Evolutionary conservation across 2,888 invertebrate species (phyloP), one percentile per base, ranked within the genome.

Genomic region (Platerodrilus igneus): DNA sequence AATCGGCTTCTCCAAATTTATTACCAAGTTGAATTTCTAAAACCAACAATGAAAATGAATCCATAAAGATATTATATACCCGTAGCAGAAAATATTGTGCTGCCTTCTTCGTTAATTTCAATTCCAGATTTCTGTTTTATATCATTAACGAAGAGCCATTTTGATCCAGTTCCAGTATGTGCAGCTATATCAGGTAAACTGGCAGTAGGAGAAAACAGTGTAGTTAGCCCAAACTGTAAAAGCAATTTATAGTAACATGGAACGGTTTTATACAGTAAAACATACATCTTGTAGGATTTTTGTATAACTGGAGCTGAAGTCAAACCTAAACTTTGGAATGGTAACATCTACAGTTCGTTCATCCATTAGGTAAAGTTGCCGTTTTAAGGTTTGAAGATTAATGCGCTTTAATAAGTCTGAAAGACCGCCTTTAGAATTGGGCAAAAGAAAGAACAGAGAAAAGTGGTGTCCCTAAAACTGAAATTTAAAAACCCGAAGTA

Each of bases 111-210:
- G 52, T 83, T 83, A 28, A 87, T 77, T 57, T 83, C 82, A 19
- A 88, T 81, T 11, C 86, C 87, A 26, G 82, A 74, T 55, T 84
- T 79, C 63, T 89, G 88, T 31, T 86, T 59, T 16, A 88, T 73
- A 55, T 82, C 78, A 8, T 83, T 79, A 31, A 73, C 72, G 14
- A 84, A 65, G 17, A 75, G 67, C 31, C 71, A 69, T 16, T 54
- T 52, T 2, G 56, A 42, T 21, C 53, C 37, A 20, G 53, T 53
- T 6, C 47, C 64, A 37, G 74, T 75, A 0, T 81, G 79, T 9
- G 77, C 68, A 0, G 79, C 76, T 10, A 88, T 76, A 1, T 81
- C 81, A 1, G 82, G 78, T 53, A 88, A 72, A 7, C 80, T 81
- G 0, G 86, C 86, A 0, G 76, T 75, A 25, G 77, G 73, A 41